Evolutionary conservation across 2,888 invertebrate genomes (phyloP), one percentile per base, ranked within the genome.

Genomic region (Standfussiana lucernea): DNA sequence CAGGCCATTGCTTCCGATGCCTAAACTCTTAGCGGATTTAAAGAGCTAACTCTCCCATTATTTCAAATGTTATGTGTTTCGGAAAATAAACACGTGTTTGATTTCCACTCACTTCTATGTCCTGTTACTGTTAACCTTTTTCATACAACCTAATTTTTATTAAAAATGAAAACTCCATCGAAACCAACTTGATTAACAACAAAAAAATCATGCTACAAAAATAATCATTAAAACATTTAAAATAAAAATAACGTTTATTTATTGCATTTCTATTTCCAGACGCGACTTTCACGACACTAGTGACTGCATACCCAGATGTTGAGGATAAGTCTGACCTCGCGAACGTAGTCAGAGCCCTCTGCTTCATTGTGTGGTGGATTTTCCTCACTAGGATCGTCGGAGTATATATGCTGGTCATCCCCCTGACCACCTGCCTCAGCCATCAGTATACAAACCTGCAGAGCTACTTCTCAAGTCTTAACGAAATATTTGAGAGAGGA

Each of bases 401-500:
- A 6, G 50, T 86, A 6, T 91, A 89, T 72, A 75, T 80, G 47
- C 74, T 92, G 28, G 84, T 93, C 45, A 85, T 92, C 6, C 72
- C 87, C 6, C 69, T 92, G 10, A 85, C 88, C 0, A 89, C 90
- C 0, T 83, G 87, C 61, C 86, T 92, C 8, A 91, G 92, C 37
- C 86, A 92, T 71, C 95, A 94, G 84, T 95, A 88, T 75, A 90
- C 87, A 69, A 93, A 93, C 76, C 70, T 95, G 42, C 89, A 91
- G 40, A 92, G 90, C 35, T 95, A 95, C 82, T 95, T 95, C 84
- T 71, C 79, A 37, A 89, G 83, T 15, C 90, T 95, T 0, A 82
- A 84, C 8, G 64, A 86, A 0, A 92, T 94, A 64, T 95, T 94
- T 73, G 80, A 88, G 7, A 82, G 71, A 18, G 47, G 85, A 0